Evolutionary conservation across 2,888 invertebrate genomes (phyloP).

Genomic region (Didymodactylos carnosus): DNA sequence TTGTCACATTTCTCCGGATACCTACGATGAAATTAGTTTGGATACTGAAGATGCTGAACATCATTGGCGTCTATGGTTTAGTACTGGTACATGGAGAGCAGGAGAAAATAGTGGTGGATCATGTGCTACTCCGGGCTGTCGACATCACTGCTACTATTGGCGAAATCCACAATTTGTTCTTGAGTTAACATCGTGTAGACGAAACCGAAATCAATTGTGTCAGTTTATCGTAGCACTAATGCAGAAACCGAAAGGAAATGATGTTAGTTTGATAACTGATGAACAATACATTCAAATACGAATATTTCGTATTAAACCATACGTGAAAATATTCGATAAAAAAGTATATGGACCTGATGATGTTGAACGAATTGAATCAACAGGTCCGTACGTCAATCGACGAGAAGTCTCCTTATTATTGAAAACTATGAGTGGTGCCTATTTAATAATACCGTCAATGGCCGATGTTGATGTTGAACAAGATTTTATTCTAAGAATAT

Average conservation of each 20-base stretch:
- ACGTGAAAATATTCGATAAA: not conserved
- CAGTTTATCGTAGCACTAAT: not conserved
- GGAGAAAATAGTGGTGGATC: not conserved
- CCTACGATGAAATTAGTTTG: slow-evolving; percentile 39
- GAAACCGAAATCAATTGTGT: not conserved
- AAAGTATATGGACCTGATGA: not conserved
- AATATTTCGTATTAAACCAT: not conserved
- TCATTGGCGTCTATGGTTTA: not conserved
- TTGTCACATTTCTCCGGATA: slow-evolving; percentile 85
- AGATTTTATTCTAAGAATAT: not conserved
- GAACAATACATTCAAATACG: not conserved
- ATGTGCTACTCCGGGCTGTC: not conserved
- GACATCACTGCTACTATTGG: not conserved
- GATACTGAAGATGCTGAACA: not conserved
- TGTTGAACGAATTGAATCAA: not conserved
- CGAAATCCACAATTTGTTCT: not conserved
- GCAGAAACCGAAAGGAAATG: not conserved
- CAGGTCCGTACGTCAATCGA: not conserved
- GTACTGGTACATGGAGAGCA: not conserved
- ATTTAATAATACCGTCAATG: not conserved
- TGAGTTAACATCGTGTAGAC: not conserved
- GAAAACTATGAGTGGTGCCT: not conserved
- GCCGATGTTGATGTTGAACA: not conserved
- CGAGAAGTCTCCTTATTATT: not conserved
- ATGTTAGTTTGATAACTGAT: not conserved